Base-by-base conservation (phyloP, 2,113 vertebrate genomes). In the Porphyrio hochstetteri region DNA sequence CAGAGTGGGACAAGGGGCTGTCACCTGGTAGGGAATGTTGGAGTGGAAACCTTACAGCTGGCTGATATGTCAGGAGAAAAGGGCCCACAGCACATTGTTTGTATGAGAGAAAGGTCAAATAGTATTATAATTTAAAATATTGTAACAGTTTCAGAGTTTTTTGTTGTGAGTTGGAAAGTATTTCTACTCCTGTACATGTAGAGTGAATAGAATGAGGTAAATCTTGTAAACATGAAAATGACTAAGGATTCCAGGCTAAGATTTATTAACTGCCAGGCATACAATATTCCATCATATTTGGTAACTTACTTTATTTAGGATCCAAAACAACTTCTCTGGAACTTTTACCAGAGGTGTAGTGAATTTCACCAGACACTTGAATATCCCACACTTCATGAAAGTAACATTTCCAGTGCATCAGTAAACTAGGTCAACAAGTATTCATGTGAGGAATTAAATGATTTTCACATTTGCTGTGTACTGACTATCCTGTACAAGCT, bases 51-150 rank as follows among this genome's bases (percentile, higher is more conserved):
- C 6, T 48, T 50, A 64, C 29, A 28, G 15, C 44, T 46, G 44
- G 44, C 44, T 46, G 28, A 15, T 81, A 27, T 84, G 80, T n/a
- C 82, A 52, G 68, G 93, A 95, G 86, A 67, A 76, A 70, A 86
- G 67, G 44, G 44, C 63, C 92, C 59, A 16, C 7, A 72, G 55
- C 48, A 53, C 7, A 3, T 36, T 72, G 50, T 13, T 46, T 48
- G 11, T 44, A 6, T 56, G 40, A 77, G 25, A 15, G 67, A 59
- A 79, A 52, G 35, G 29, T 38, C 77, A 42, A 68, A 82, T 20
- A 81, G 29, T 13, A 28, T 52, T 84, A 38, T 46, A 64, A 63
- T 44, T 52, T 94, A 28, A 70, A 67, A 55, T 11, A 33, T 10
- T 27, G 2, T 16, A 71, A 21, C 13, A 2, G 2, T n/a, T 88